Percentiles rank a stretch among this genome's conserved stretches.
Evolutionary conservation across 2,113 vertebrate species (phyloP).

Genomic region (Canis aureus): DNA sequence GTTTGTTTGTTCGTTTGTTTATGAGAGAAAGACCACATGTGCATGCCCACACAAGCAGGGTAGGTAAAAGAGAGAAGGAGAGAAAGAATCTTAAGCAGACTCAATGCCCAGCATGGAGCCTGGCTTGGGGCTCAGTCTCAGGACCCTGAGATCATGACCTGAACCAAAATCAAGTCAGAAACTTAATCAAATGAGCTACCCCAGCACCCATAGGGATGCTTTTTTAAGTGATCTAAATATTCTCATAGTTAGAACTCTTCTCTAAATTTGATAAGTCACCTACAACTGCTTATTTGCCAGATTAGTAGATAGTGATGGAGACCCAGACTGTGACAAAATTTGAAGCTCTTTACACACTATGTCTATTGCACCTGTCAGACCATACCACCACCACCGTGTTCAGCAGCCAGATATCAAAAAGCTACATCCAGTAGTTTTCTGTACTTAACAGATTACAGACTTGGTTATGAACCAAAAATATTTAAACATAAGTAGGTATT

Average conservation of each 20-base stretch:
- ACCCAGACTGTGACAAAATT: slow-evolving; percentile 83
- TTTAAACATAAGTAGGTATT: slow-evolving; percentile 65
- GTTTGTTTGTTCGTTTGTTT: background rate
- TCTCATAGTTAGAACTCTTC: slow-evolving; percentile 77
- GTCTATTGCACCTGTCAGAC: slow-evolving; percentile 77
- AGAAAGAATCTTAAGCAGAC: background rate
- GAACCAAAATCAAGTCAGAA: background rate
- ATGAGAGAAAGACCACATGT: background rate
- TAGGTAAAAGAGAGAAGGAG: background rate
- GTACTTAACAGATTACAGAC: slow-evolving; percentile 68
- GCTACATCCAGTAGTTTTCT: slow-evolving; percentile 78
- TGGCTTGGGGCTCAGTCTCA: background rate
- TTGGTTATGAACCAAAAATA: slow-evolving; percentile 74
- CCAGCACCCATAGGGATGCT: slow-evolving; percentile 41
- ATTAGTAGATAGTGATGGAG: slow-evolving; percentile 83
- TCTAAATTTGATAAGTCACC: slow-evolving; percentile 81
- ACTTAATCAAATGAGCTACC: background rate
- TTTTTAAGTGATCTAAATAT: slow-evolving; percentile 73
- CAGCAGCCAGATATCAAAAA: slow-evolving; percentile 68
- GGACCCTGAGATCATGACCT: background rate
- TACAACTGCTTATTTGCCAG: slow-evolving; percentile 88
- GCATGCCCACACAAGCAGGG: background rate
- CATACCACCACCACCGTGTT: slow-evolving; percentile 69
- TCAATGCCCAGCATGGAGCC: background rate
- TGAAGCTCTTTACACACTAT: slow-evolving; percentile 81